Percentiles rank a stretch among this genome's conserved stretches.
Evolutionary conservation across 2,113 vertebrate species (phyloP).

Genomic region (Panthera tigris): DNA sequence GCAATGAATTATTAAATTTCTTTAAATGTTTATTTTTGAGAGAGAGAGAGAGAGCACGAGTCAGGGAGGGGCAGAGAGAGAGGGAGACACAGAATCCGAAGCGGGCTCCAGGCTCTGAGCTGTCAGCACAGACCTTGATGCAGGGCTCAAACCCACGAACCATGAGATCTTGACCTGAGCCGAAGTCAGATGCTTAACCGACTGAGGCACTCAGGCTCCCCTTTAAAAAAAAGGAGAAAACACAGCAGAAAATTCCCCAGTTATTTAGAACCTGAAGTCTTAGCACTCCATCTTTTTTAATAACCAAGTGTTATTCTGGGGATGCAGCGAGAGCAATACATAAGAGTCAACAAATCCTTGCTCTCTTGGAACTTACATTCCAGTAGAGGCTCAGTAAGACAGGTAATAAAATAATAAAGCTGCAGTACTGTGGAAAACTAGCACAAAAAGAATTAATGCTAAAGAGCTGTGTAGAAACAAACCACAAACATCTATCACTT

Average conservation of each 20-base stretch:
- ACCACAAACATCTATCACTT: neutral
- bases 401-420: neutral
- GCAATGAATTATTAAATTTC: no score
- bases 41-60: no score
- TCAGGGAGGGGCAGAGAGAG: no score
- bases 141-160: no score
- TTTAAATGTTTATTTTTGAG: no score
- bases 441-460: neutral
- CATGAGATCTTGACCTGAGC: no score
- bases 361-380: neutral
- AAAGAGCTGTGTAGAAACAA: neutral
- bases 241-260: neutral
- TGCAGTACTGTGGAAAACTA: neutral
- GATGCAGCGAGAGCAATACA: neutral
- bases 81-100: no score
- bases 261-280: neutral
- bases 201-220: no score
- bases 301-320: neutral
- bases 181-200: no score
- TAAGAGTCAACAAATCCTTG: neutral
- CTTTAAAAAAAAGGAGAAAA: neutral
- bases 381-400: no score
- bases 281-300: neutral
- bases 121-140: no score
- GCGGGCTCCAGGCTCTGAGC: no score